Evolutionary conservation across 1,140 invertebrate species (phyloP).

Genomic region (Teleopsis dalmanni): DNA sequence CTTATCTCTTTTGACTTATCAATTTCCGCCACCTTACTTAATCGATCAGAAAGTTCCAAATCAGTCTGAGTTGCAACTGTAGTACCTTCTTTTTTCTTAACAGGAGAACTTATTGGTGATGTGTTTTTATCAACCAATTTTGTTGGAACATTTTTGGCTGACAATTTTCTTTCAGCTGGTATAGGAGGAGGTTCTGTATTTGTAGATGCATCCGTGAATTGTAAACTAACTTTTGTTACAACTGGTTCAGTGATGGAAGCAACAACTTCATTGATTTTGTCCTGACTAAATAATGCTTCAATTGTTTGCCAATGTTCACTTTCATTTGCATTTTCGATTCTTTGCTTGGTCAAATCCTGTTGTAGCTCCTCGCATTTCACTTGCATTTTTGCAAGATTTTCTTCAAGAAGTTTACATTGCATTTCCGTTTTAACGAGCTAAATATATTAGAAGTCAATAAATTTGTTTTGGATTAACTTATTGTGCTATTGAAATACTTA

Average conservation of each 20-base stretch:
- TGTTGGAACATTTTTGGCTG: not conserved
- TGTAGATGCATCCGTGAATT: constrained; percentile 20
- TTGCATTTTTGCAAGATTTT: constrained; percentile 25
- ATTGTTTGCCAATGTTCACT: constrained; percentile 40
- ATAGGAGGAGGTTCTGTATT: constrained; percentile 25
- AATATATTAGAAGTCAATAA: not conserved
- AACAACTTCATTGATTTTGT: not conserved
- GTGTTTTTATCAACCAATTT: constrained; percentile 30
- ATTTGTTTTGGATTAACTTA: too few relatives aligned
- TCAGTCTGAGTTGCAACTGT: constrained; percentile 22
- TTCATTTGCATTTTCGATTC: constrained; percentile 24
- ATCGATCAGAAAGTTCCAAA: not conserved
- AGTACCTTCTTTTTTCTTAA: not conserved
- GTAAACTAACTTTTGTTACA: not conserved
- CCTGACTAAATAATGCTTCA: constrained; percentile 26
- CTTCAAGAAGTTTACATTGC: constrained; percentile 27
- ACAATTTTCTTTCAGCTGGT: constrained; percentile 23
- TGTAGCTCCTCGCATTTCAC: constrained; percentile 19
- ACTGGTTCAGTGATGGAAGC: not conserved
- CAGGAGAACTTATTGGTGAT: constrained; percentile 32
- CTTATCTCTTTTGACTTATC: not conserved
- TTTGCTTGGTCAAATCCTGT: constrained; percentile 21
- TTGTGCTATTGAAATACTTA: too few relatives aligned
- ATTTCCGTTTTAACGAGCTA: constrained; percentile 34
- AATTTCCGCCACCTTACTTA: not conserved